Evolutionary conservation across 2,888 invertebrate genomes (phyloP), one percentile per base, ranked within the genome.

Genomic region (Lasiommata megera): DNA sequence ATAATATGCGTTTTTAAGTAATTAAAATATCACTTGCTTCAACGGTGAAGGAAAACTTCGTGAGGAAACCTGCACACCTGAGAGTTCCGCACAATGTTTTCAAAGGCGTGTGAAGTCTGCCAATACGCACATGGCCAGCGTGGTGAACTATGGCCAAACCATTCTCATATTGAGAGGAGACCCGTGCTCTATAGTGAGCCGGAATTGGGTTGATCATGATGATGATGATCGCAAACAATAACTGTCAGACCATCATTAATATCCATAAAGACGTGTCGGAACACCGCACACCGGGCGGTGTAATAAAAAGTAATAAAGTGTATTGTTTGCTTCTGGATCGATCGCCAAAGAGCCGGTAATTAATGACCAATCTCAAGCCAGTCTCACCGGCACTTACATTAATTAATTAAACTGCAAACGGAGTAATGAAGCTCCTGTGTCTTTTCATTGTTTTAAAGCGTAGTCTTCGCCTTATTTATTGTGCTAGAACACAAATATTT

Each of bases 371-470:
- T 87, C 87, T 82, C 85, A 69, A 68, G 82, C n/a, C n/a, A 79
- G 85, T 80, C 84, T 84, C 85, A 85, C 88, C 88, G 85, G 87
- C 85, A 86, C 88, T 88, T 82, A 80, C 77, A 80, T 76, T 88
- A 88, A 88, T 88, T 88, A 86, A 88, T 88, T 84, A 84, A 81
- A 81, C 77, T 73, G 76, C 78, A 77, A 79, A 79, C 81, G 77
- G 73, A 80, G 79, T 76, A 77, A 41, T 55, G 38, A 56, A 58
- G 50, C 56, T 58, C 59, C 59, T 56, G 52, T 57, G 60, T 56
- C 62, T 59, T 62, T 59, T 52, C 40, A 58, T 61, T 59, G 51
- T 62, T 62, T 58, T 50, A 61, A 61, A 51, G 38, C 50, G 37
- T 29, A 28, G 44, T 52, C 31, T 41, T 52, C 41, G 52, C 31